Conservation (phyloP, 2,888 invertebrate genomes). For the Spilosoma lubricipeda region DNA sequence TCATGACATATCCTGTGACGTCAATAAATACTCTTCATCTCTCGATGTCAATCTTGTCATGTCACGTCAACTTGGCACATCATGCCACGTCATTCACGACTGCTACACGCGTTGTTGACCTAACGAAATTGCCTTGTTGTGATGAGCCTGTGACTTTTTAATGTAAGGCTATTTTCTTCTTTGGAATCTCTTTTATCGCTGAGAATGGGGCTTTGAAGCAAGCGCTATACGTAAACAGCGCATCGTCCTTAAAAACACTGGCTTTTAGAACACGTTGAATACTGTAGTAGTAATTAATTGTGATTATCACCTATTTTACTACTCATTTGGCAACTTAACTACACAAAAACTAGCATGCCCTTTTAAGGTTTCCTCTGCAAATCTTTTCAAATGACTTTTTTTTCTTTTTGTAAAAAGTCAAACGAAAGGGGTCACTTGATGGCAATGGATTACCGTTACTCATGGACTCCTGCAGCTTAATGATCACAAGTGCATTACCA, state of each 20-base stretch:
- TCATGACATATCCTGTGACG: conserved; percentile 59
- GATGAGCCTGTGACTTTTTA: conserved; percentile 65
- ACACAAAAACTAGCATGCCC: too few species aligned
- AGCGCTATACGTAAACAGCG: conserved; percentile 26
- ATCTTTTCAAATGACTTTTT: too few species aligned
- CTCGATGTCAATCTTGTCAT: conserved; percentile 62
- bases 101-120: conserved; percentile 73
- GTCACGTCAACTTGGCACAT: conserved; percentile 58
- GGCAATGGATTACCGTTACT: too few species aligned
- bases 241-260: conserved; percentile 8
- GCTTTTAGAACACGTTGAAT: background rate
- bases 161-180: conserved; percentile 60
- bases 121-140: conserved; percentile 70
- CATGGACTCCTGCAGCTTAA: too few species aligned
- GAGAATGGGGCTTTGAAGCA: conserved; percentile 42
- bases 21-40: conserved; percentile 69
- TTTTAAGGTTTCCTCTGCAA: too few species aligned
- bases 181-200: conserved; percentile 55
- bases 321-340: too few species aligned
- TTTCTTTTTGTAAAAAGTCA: too few species aligned
- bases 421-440: too few species aligned
- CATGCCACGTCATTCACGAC: conserved; percentile 65
- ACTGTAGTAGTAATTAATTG: too few species aligned
- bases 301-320: too few species aligned
- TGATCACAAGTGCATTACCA: too few species aligned